Conservation (phyloP, 2,113 vertebrate species). For the Ictidomys tridecemlineatus region DNA sequence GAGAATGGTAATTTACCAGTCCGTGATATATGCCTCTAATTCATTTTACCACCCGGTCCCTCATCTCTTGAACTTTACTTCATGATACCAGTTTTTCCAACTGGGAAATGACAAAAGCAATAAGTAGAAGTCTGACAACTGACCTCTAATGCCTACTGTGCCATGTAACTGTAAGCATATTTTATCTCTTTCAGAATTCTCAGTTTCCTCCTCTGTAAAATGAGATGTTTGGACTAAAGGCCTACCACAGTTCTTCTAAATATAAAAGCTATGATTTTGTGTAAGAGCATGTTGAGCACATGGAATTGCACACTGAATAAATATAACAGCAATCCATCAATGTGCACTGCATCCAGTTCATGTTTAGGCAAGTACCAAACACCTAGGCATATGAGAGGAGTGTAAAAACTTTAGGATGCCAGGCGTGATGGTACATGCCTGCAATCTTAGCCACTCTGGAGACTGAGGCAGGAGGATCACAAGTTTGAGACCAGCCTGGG, state of each 20-base stretch:
- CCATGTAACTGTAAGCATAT: not conserved
- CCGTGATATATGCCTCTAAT: too few relatives aligned
- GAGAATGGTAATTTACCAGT: not conserved
- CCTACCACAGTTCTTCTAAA: not conserved
- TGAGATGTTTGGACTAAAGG: not conserved
- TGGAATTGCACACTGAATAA: not conserved
- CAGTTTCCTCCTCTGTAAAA: not conserved
- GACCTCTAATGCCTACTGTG: not conserved
- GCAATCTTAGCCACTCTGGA: too few relatives aligned
- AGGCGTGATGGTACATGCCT: too few relatives aligned
- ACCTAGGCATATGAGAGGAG: not conserved
- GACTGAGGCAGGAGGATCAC: too few relatives aligned
- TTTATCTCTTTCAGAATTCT: not conserved
- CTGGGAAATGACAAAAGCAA: not conserved
- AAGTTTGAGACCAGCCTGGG: too few relatives aligned
- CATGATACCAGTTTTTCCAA: not conserved
- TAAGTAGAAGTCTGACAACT: not conserved
- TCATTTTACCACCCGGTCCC: not conserved
- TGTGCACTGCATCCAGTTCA: not conserved
- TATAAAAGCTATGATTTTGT: conserved; percentile 22
- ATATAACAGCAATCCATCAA: not conserved
- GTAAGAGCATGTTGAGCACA: not conserved
- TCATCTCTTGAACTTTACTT: not conserved
- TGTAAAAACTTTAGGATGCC: not conserved
- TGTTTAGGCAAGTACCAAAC: not conserved